Base-by-base conservation (phyloP, 2,797 vertebrate species). In the Myotis myotis region DNA sequence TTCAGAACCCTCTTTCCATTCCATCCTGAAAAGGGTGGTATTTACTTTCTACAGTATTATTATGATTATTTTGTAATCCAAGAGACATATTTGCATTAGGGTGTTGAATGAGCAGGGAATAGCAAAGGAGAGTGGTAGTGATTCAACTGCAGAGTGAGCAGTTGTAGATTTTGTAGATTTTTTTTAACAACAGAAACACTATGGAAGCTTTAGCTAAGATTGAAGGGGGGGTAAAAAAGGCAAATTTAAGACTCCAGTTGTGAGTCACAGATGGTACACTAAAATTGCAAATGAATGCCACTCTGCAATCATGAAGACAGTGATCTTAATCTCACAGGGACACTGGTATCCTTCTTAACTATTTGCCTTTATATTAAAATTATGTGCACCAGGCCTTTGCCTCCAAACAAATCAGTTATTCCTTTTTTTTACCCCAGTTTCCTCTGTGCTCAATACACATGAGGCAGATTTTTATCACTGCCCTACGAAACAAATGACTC, bases 201-300 rank as follows among this genome's bases (percentile, higher is more conserved):
- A 3, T 7, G 17, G 55, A 93, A 30, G 4, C 36, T 94, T 94
- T 85, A 95, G 47, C 51, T 83, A 36, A 30, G 19, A 74, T 51
- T 78, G 36, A 47, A 9, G 16, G 8, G 12, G 10, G 3, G 8
- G 2, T 25, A 96, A 15, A 62, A 60, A 30, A 96, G 60, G 41
- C 30, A 95, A 96, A 90, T 38, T 89, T 78, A 72, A 72, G 80
- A 93, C 76, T 93, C 53, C 72, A 93, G 0, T 80, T 96, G 72
- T 30, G 4, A 89, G 22, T 89, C 93, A 95, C 85, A 96, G 96
- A 91, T 96, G 60, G 89, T 87, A 47, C 49, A 80, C 30, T 91
- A 94, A 98, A 96, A 95, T 66, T 94, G 78, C 66, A 96, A 91
- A 88, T 89, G 22, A 97, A 85, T 95, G 53, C 22, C 88, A 75